Evolutionary conservation across 2,797 vertebrate genomes (phyloP).

Genomic region (Spheniscus humboldti): DNA sequence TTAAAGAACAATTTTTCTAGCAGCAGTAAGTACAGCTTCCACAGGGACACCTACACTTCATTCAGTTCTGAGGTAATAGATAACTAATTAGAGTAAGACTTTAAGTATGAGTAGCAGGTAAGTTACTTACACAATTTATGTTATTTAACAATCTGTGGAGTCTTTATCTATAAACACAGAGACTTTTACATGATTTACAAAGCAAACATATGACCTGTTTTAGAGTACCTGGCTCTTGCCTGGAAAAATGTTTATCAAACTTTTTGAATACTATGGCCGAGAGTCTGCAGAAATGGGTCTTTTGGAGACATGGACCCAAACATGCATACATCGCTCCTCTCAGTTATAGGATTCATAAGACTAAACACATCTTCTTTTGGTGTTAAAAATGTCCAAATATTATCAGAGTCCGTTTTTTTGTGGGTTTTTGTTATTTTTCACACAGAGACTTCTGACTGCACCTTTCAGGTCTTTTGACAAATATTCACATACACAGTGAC

Average conservation of each 20-base stretch:
- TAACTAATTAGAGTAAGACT: background rate
- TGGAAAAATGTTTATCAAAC: conserved; percentile 60
- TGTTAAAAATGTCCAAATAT: conserved; percentile 49
- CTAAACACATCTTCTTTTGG: conserved; percentile 53
- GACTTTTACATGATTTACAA: conserved; percentile 38
- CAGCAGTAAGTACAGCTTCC: background rate
- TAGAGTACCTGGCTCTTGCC: background rate
- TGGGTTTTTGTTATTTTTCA: background rate
- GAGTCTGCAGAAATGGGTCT: conserved; percentile 4
- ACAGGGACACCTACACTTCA: background rate
- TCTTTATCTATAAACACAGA: conserved; percentile 40
- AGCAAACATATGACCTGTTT: conserved; percentile 11
- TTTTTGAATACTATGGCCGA: background rate
- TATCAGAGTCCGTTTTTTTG: background rate
- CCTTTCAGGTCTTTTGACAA: conserved; percentile 5
- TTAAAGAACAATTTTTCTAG: background rate
- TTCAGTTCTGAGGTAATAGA: background rate
- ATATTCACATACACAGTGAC: background rate
- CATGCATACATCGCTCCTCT: background rate
- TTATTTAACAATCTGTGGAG: background rate
- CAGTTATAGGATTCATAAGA: conserved; percentile 34
- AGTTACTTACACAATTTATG: conserved; percentile 7
- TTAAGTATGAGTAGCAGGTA: background rate
- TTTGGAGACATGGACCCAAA: conserved; percentile 10
- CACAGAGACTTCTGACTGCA: background rate